Percentiles rank a stretch among this genome's conserved stretches.
Evolutionary conservation across 2,888 invertebrate species (phyloP).

Genomic region (Apantesis nais): DNA sequence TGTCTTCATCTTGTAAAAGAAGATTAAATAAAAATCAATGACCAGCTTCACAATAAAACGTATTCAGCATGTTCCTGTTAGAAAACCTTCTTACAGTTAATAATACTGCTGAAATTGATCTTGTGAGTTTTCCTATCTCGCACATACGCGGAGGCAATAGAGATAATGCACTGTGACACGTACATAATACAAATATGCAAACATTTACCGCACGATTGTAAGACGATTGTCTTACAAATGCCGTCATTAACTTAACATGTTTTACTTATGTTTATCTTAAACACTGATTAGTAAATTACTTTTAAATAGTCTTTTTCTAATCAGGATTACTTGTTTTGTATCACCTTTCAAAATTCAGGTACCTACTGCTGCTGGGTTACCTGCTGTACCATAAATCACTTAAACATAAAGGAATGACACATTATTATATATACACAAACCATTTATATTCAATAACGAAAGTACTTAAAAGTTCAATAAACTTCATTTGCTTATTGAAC

Average conservation of each 20-base stretch:
- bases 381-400: too few species aligned
- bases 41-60: background rate
- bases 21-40: background rate
- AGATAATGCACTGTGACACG: conserved; percentile 43
- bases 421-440: too few species aligned
- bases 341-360: too few species aligned
- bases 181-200: conserved; percentile 35
- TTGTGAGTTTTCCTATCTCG: conserved; percentile 15
- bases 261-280: background rate
- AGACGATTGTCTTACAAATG: conserved; percentile 25
- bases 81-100: background rate
- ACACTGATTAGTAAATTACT: background rate
- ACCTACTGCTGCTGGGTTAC: too few species aligned
- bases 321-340: too few species aligned
- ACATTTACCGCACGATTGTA: conserved; percentile 26
- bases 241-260: conserved; percentile 4
- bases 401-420: too few species aligned
- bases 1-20: too few species aligned
- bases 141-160: conserved; percentile 27
- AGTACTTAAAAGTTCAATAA: background rate
- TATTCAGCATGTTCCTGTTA: background rate
- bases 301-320: background rate
- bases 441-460: background rate
- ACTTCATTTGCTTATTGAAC: conserved; percentile 9
- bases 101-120: background rate